Base-by-base conservation (phyloP, 2,888 invertebrate species). In the Sinhomidia bicolor region DNA sequence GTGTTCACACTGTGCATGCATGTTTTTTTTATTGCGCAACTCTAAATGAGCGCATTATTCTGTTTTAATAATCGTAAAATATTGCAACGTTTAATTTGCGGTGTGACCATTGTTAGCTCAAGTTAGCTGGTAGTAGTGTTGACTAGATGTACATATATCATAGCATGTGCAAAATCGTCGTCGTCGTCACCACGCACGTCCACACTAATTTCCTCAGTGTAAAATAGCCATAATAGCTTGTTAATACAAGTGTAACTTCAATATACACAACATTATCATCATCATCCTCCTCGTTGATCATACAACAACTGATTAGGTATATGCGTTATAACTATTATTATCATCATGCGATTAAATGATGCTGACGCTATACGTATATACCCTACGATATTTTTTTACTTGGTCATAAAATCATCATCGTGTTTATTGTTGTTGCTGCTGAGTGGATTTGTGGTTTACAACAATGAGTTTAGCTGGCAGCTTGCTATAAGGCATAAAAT, bases 201-300 rank as follows among this genome's bases (percentile, higher is more conserved):
- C 29, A 14, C 7, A 12, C 62, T 14, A 62, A 60, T 29, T 29
- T 62, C 62, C 62, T 14, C 62, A 29, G 29, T 26, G 29, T 10
- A 17, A 62, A 29, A 62, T 9, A 29, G 62, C 29, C 14, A 29
- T 62, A 62, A 65, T 65, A 36, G 36, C 68, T 68, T 68, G 36
- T 68, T 41, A 17, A 17, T 36, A 68, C 14, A 36, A 32, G n/a
- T 29, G 62, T 62, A 12, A 29, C 12, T 62, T 17, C 54, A 54
- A 54, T 36, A 7, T 36, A 36, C 36, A 47, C 12, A 47, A 47
- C 47, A 47, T 17, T 3, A 17, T 54, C 51, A 17, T 5, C 36
- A 54, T 54, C 17, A 54, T 54, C 51, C n/a, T 54, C 47, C 4
- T 6, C 9, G 9, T 6, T 4, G 4, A 51, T 12, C 51, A 12